Base-by-base conservation (phyloP, 35 echinoderm and acorn worm genomes). In the Holothuria glaberrima region DNA sequence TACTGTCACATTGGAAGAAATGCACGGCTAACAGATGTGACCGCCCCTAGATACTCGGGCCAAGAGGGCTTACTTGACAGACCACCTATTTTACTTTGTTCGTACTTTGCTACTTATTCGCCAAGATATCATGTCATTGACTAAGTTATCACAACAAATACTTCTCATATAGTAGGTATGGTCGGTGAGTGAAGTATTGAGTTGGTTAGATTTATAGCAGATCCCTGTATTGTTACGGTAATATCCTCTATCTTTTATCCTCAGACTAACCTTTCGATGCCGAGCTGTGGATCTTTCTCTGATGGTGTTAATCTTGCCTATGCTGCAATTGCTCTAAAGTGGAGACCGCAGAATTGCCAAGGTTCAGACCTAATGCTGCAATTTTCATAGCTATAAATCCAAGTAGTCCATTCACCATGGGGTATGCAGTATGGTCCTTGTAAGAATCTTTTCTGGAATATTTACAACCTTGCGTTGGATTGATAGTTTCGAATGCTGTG, bases 391-490 rank as follows among this genome's bases (percentile, higher is more conserved):
- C 54, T 18, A 91, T 91, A 0, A 76, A 91, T 25, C 83, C 76
- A 36, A 56, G 76, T 14, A 35, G 75, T 1, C 75, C 75, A 56
- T 92, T 92, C 6, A 81, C 32, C 35, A 80, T 69, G 29, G 88
- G 91, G 29, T 88, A 80, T 30, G 83, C 91, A 82, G 85, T 88
- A 34, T 92, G 91, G 59, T 88, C 91, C 28, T 85, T 20, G 48
- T 33, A 57, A 24, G 14, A 6, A 41, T 12, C 58, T 68, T 92
- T 92, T 52, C 91, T 41, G 7, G 91, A 29, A 63, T 27, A 92
- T n/a, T 85, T 92, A 3, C 34, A 30, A 33, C 44, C 9, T 6
- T 67, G 68, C 22, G 88, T 92, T 13, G 91, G 91, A 72, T 92
- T 92, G 6, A 85, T 92, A 19, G 63, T 80, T 56, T 36, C 1